Evolutionary conservation across 1,140 invertebrate genomes (phyloP).

Genomic region (Homarus americanus): DNA sequence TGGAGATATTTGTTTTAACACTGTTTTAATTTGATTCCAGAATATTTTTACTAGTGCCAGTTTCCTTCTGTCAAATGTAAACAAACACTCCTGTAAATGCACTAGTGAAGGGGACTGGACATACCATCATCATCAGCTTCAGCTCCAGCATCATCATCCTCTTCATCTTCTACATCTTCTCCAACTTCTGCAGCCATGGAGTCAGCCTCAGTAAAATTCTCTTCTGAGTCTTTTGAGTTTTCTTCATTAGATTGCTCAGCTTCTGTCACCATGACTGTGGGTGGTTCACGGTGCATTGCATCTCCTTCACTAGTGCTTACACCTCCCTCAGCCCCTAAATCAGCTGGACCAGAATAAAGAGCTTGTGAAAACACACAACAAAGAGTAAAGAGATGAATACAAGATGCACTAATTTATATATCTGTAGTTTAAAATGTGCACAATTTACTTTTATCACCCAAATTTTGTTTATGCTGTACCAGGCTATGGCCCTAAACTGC

Average conservation of each 20-base stretch:
- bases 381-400: too few relatives aligned
- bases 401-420: too few relatives aligned
- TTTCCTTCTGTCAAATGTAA: not conserved
- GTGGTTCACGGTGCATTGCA: slow-evolving; percentile 2
- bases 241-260: slow-evolving; percentile 48
- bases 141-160: slow-evolving; percentile 30
- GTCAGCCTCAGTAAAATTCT: slow-evolving; percentile 54
- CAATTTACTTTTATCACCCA: too few relatives aligned
- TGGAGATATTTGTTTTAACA: too few relatives aligned
- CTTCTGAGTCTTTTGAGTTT: slow-evolving; percentile 38
- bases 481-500: too few relatives aligned
- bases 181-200: slow-evolving; percentile 57
- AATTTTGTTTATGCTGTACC: too few relatives aligned
- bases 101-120: too few relatives aligned
- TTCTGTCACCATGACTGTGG: slow-evolving; percentile 40
- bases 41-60: too few relatives aligned
- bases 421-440: too few relatives aligned
- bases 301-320: slow-evolving; percentile 63
- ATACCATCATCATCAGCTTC: slow-evolving; percentile 50
- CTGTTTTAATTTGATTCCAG: too few relatives aligned
- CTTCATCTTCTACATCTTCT: slow-evolving; percentile 50
- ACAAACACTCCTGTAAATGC: too few relatives aligned
- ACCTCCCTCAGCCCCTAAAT: slow-evolving; percentile 40
- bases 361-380: too few relatives aligned
- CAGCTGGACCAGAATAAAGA: not conserved